Conservation (phyloP, 1,140 invertebrate genomes). For the Drosophila orena region DNA sequence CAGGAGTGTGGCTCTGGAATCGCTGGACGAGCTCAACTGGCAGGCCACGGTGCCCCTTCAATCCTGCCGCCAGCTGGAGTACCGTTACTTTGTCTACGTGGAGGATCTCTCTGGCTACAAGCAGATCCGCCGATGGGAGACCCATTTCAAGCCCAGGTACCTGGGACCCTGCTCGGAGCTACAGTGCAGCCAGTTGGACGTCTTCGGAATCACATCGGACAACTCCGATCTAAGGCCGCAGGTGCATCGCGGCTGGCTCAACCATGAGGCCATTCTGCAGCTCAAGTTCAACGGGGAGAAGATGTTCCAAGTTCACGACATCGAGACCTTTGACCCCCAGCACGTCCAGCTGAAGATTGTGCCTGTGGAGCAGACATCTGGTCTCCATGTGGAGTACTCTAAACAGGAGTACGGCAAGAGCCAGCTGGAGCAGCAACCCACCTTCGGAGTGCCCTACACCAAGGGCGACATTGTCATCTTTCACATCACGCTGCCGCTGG, state of each 20-base stretch:
- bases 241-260: conserved; percentile 92
- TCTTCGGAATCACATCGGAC: conserved; percentile 84
- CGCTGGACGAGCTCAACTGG: conserved; percentile 81
- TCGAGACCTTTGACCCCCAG: conserved; percentile 79
- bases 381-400: conserved; percentile 69
- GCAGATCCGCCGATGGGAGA: conserved; percentile 91
- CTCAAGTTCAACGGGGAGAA: conserved; percentile 88
- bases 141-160: conserved; percentile 88
- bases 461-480: conserved; percentile 76
- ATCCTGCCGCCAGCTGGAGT: conserved; percentile 87
- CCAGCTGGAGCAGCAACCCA: conserved; percentile 61
- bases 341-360: conserved; percentile 72
- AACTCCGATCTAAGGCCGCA: conserved; percentile 84
- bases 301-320: conserved; percentile 82
- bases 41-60: conserved; percentile 85
- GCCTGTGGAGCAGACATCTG: conserved; percentile 67
- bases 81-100: conserved; percentile 89
- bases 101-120: conserved; percentile 68
- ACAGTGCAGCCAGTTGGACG: conserved; percentile 81
- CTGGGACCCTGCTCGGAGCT: conserved; percentile 46
- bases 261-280: conserved; percentile 91
- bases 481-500: conserved; percentile 86
- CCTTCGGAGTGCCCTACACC: conserved; percentile 66
- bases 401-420: conserved; percentile 75
- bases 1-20: conserved; percentile 77